Conservation (phyloP, 2,113 vertebrate genomes). For the Oncorhynchus mykiss region DNA sequence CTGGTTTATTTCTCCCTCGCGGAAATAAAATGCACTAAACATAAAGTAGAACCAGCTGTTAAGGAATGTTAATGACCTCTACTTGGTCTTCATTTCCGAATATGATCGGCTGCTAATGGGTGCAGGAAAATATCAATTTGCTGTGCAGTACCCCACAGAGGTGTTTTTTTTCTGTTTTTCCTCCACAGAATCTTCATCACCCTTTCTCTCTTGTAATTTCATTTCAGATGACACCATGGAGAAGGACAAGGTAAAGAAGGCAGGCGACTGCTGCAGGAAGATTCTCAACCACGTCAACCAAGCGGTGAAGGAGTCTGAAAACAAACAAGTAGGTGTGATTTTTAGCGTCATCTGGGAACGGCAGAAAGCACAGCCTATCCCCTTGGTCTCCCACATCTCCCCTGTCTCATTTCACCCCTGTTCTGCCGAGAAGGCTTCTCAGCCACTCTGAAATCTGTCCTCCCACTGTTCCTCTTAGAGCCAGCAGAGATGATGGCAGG, state of each 20-base stretch:
- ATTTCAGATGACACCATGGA: conserved; percentile 83
- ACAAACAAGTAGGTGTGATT: conserved; percentile 84
- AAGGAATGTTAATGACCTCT: conserved; percentile 43
- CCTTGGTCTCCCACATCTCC: too few species aligned
- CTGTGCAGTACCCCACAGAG: conserved; percentile 18
- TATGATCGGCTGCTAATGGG: conserved; percentile 48
- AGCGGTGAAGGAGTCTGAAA: conserved; percentile 94
- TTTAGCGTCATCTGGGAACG: not conserved
- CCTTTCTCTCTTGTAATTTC: not conserved
- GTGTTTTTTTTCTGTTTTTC: not conserved
- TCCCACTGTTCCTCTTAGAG: not conserved
- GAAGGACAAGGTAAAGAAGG: conserved; percentile 90
- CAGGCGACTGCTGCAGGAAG: conserved; percentile 91
- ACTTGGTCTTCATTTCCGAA: conserved; percentile 53
- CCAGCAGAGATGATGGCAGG: too few species aligned
- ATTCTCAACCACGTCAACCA: conserved; percentile 96
- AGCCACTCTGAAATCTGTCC: not conserved
- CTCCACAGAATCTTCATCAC: too few species aligned
- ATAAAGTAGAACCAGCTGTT: conserved; percentile 62
- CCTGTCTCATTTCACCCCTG: too few species aligned
- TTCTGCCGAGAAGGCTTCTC: not conserved
- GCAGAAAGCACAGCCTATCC: not conserved
- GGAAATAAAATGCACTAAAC: conserved; percentile 24
- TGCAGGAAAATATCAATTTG: conserved; percentile 46
- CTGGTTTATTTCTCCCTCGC: conserved; percentile 29